Base-by-base conservation (phyloP, 2,113 vertebrate species). In the Urocolius indicus region DNA sequence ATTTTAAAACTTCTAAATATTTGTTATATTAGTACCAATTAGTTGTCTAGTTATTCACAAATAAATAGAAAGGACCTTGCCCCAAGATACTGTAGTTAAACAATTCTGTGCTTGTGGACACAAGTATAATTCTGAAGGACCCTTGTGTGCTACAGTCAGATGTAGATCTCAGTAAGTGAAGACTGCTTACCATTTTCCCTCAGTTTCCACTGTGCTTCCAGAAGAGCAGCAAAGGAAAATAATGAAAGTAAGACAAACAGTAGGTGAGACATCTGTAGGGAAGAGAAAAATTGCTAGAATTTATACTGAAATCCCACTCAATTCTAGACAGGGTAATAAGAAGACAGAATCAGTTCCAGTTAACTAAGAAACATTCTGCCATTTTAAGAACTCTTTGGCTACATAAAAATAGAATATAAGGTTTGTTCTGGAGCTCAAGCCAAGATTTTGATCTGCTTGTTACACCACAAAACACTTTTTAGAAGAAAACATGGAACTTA, bases 151-250 rank as follows among this genome's bases (percentile, higher is more conserved):
- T 67, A 51, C 43, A 49, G 36, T 26, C n/a, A 77, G 20, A 34
- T 86, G n/a, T 13, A 59, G 46, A 17, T 67, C 16, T 77, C 63
- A 73, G 57, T 19, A 32, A 89, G 16, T 5, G 22, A 61, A 85
- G 43, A 29, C 5, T 72, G 22, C 48, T 98, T 90, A 98, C 98
- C 98, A 11, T 98, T 89, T 82, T 98, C 98, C 66, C 93, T 69
- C 87, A 98, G 90, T 61, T 98, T 97, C 98, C 98, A 98, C 16
- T 97, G 95, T 1, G 97, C 97, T 90, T 93, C 27, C 74, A 98
- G 85, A 6, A 96, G 83, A n/a, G 95, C 87, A 62, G 88, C 88
- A 84, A 97, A 87, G 68, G 94, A 90, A 41, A 97, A 13, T 72
- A 98, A 48, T 51, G 93, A 87, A 61, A 98, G 49, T 49, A 96